phyloP scores from a whole-genome alignment of 2,888 invertebrate genomes.

The Nomada ferruginata region DNA sequence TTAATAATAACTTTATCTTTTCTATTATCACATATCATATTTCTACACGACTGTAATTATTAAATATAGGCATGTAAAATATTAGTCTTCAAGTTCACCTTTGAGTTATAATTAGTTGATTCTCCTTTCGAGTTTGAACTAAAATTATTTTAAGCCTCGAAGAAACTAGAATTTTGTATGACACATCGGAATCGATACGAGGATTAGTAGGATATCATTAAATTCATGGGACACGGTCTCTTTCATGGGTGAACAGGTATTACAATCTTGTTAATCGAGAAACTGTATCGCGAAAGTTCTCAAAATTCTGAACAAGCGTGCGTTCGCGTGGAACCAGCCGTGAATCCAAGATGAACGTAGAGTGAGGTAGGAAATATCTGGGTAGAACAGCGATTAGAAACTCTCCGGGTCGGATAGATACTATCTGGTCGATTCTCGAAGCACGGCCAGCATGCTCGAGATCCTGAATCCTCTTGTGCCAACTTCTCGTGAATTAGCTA shows the following conservation, averaged over 20 bases:
- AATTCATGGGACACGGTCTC: background rate
- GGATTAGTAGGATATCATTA: background rate
- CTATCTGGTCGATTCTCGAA: constrained; percentile 24
- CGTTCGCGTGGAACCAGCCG: background rate
- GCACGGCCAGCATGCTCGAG: constrained; percentile 22
- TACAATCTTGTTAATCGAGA: background rate
- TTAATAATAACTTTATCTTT: too few species aligned
- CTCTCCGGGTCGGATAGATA: constrained; percentile 14
- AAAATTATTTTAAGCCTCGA: background rate
- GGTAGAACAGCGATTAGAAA: constrained; percentile 35
- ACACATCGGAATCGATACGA: background rate
- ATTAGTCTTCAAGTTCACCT: too few species aligned
- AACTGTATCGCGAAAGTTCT: background rate
- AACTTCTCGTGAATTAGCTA: constrained; percentile 52
- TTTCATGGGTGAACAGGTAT: background rate
- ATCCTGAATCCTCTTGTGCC: constrained; percentile 35
- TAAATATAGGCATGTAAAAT: too few species aligned
- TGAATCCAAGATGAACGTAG: constrained; percentile 30
- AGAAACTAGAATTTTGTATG: background rate
- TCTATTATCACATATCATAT: too few species aligned
- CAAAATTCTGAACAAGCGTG: constrained; percentile 13
- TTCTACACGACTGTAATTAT: too few species aligned
- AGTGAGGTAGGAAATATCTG: background rate
- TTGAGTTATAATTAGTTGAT: too few species aligned
- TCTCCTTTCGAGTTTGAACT: too few species aligned